Evolutionary conservation across 2,888 invertebrate genomes (phyloP), one percentile per base, ranked within the genome.

Genomic region (Mylabris sibirica): DNA sequence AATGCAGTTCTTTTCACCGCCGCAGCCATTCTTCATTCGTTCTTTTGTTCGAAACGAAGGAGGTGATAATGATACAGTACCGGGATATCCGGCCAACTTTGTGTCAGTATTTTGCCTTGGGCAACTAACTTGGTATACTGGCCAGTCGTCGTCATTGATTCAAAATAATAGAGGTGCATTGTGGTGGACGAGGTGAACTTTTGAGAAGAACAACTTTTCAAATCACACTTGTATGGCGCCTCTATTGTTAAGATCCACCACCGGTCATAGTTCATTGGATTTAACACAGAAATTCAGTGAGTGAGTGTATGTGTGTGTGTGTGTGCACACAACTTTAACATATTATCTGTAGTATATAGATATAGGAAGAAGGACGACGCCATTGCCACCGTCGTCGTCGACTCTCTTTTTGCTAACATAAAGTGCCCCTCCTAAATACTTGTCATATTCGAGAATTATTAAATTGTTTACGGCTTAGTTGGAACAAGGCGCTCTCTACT

Each of bases 11-110:
- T 82, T 83, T 79, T 81, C 79, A 80, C 81, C 79, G 11, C 35
- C 35, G 65, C 65, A 44, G 76, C 81, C 79, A 80, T 80, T 78
- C 79, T 81, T 82, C 82, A 82, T 82, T 79, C 80, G 26, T n/a
- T 26, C 82, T 79, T 83, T 83, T 84, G 83, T 83, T 82, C 82
- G 79, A 74, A 75, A 78, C 81, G 79, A 74, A 76, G 78, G 82
- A 83, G 84, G 84, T 84, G 84, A 83, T 84, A 84, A 84, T 84
- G 84, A 83, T 79, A 80, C 78, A 81, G 83, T 81, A 81, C 81
- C 83, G 79, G 78, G 77, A 76, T 79, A 81, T 83, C 83, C 83
- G 84, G 83, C 81, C 82, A 82, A 82, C 81, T 81, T 81, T 79
- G 79, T 79, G 79, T 78, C 81, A 78, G 79, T 79, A 78, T 80